phyloP scores from a whole-genome alignment of 1,140 invertebrate species.

The Lepidotrigona ventralis region DNA sequence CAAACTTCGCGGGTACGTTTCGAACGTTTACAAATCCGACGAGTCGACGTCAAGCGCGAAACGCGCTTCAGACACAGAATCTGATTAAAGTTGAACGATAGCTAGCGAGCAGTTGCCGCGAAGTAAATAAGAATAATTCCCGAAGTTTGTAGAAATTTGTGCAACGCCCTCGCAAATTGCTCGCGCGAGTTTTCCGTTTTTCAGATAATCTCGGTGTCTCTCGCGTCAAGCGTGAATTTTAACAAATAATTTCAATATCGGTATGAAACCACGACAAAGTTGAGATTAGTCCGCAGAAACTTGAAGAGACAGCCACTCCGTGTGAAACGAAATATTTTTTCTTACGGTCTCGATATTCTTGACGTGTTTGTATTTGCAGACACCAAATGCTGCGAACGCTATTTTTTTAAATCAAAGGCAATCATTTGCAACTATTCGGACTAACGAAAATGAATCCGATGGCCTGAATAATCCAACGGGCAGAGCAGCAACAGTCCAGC shows the following conservation, averaged over 20 bases:
- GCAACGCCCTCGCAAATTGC: too few species aligned
- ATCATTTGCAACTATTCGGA: constrained; percentile 9
- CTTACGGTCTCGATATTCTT: neutral
- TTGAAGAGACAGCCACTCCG: neutral
- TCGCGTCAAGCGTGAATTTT: neutral
- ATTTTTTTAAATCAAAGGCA: neutral
- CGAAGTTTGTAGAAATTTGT: neutral
- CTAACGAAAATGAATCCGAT: constrained; percentile 5
- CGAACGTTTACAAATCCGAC: constrained; percentile 6
- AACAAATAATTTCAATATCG: neutral
- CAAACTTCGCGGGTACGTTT: neutral
- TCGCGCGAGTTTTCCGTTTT: too few species aligned
- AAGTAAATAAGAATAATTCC: neutral
- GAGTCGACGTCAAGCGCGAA: neutral
- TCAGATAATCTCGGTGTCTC: too few species aligned
- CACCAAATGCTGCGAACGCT: neutral
- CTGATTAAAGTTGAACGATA: constrained; percentile 7
- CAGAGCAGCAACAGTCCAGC: neutral
- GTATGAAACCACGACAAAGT: neutral
- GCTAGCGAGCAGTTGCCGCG: neutral
- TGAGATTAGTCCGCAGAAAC: neutral
- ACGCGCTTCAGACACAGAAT: neutral
- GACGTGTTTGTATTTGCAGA: neutral
- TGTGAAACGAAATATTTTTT: neutral
- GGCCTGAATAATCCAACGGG: neutral